phyloP scores from a whole-genome alignment of 2,888 invertebrate genomes.

The Lycaena phlaeas region DNA sequence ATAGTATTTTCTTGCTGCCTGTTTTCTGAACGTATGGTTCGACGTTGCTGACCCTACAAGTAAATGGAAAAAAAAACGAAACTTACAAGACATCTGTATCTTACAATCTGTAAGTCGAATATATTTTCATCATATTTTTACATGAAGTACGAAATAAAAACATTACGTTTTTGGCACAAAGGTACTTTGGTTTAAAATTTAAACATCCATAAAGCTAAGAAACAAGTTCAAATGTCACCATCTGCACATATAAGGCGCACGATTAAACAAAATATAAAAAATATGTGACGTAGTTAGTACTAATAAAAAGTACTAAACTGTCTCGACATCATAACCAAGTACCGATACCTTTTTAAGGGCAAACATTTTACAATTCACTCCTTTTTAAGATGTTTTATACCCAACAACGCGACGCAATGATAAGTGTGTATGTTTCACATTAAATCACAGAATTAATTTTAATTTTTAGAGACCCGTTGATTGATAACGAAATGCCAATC shows the following conservation, averaged over 20 bases:
- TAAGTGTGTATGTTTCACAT: slow-evolving; percentile 3
- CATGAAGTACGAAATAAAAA: neutral
- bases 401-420: neutral
- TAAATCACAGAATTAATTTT: neutral
- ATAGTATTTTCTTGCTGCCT: no score
- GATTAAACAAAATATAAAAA: slow-evolving; percentile 38
- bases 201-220: neutral
- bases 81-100: no score
- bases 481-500: neutral
- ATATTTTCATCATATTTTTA: no score
- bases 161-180: neutral
- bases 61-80: no score
- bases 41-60: no score
- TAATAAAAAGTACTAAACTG: slow-evolving; percentile 44
- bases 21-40: no score
- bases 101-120: no score
- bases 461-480: neutral
- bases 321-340: slow-evolving; percentile 36
- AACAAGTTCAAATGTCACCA: slow-evolving; percentile 25
- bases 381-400: slow-evolving; percentile 7
- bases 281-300: slow-evolving; percentile 36
- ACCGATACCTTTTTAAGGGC: slow-evolving; percentile 30
- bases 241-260: slow-evolving; percentile 40
- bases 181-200: neutral
- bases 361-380: slow-evolving; percentile 23